A percentile compares a stretch with the other conserved stretches of the same genome.
These are phyloP conservation scores for Ptilodon capucinus DNA, from an alignment of 2,888 invertebrate genomes.

Conservation along the genomic window DNA sequence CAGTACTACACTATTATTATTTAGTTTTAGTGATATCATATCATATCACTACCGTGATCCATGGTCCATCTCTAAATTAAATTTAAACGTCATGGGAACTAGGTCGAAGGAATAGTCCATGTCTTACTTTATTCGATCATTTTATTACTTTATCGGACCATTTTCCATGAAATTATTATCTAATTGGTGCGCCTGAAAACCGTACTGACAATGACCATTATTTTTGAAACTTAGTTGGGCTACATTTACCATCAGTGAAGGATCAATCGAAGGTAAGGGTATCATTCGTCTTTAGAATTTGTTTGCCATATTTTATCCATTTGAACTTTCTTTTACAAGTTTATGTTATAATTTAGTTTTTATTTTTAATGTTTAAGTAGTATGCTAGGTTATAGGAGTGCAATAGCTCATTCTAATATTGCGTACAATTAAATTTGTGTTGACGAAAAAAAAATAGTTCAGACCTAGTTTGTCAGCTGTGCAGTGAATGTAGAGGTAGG, in stretches of 20 bases:
- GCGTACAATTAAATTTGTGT: slow-evolving; percentile 27
- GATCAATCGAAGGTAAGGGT: slow-evolving; percentile 63
- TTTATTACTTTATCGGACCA: slow-evolving; percentile 39
- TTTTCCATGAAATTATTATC: slow-evolving; percentile 39
- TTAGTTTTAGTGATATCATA: slow-evolving; percentile 15
- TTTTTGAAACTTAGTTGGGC: slow-evolving; percentile 40
- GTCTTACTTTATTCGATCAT: slow-evolving; percentile 50
- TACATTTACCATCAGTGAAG: slow-evolving; percentile 49
- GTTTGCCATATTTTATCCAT: slow-evolving; percentile 77
- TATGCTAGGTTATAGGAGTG: slow-evolving; percentile 22
- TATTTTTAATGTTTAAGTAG: slow-evolving; percentile 31
- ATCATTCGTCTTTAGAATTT: slow-evolving; percentile 51
- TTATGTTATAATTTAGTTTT: slow-evolving; percentile 35
- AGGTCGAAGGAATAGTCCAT: slow-evolving; percentile 69
- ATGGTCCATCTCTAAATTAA: slow-evolving; percentile 31
- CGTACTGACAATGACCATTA: slow-evolving; percentile 48
- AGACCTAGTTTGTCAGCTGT: slow-evolving; percentile 55
- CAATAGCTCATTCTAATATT: slow-evolving; percentile 9
- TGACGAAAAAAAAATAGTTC: slow-evolving; percentile 44
- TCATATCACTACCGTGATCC: too few relatives aligned
- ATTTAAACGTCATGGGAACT: slow-evolving; percentile 66
- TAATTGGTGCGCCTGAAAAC: slow-evolving; percentile 35
- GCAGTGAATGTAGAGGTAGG: slow-evolving; percentile 45
- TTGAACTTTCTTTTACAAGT: slow-evolving; percentile 60
- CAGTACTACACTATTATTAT: not conserved